Conservation (phyloP, 2,888 invertebrate genomes). For the Lasioglossum morio region DNA sequence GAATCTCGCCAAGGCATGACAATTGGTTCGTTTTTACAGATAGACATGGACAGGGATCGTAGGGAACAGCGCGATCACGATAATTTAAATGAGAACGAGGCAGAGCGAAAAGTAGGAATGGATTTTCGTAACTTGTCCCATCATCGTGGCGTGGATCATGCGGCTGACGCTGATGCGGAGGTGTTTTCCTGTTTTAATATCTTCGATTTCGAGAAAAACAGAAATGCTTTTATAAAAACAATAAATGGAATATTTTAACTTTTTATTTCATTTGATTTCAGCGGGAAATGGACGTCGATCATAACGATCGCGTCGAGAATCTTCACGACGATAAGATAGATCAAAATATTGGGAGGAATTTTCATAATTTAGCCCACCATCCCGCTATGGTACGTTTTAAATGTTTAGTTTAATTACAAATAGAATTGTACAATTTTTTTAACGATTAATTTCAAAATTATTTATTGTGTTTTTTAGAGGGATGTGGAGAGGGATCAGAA, state of each 20-base stretch:
- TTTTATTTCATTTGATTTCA: slow-evolving; percentile 50
- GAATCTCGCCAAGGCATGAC: not conserved
- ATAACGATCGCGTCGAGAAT: slow-evolving; percentile 76
- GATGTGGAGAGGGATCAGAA: slow-evolving; percentile 78
- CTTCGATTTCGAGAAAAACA: not conserved
- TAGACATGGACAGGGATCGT: slow-evolving; percentile 80
- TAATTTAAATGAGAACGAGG: slow-evolving; percentile 76
- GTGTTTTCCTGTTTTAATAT: slow-evolving; percentile 50
- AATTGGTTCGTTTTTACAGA: slow-evolving; percentile 63
- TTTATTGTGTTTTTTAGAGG: slow-evolving; percentile 64
- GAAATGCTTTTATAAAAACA: not conserved
- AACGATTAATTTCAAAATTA: slow-evolving; percentile 1
- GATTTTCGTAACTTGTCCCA: slow-evolving; percentile 77
- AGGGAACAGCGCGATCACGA: slow-evolving; percentile 78
- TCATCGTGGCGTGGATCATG: slow-evolving; percentile 73
- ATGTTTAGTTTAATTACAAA: not conserved
- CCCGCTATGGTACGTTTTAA: slow-evolving; percentile 77
- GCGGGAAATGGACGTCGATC: slow-evolving; percentile 77
- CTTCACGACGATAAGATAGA: slow-evolving; percentile 79
- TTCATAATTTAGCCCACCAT: slow-evolving; percentile 79
- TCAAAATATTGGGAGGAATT: slow-evolving; percentile 79
- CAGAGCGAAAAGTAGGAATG: slow-evolving; percentile 76
- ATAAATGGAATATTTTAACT: not conserved
- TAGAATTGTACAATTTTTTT: not conserved
- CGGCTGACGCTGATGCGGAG: slow-evolving; percentile 73